These are phyloP conservation scores for Sesia apiformis DNA, from an alignment of 2,888 invertebrate genomes.

Conservation along the genomic window DNA sequence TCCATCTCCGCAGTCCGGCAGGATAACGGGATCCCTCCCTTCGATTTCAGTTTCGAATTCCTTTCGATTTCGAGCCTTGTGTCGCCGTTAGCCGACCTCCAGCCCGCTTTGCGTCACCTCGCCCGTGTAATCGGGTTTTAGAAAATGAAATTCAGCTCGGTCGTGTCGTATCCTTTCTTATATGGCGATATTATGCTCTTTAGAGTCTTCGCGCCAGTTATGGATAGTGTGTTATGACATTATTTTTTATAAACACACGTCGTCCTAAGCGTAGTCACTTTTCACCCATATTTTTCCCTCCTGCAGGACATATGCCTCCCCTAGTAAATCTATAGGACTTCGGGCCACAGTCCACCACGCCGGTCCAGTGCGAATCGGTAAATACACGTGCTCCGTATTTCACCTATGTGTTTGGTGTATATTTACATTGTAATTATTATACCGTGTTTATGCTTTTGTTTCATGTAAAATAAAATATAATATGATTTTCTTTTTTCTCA, in stretches of 20 bases:
- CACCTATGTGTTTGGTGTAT: too few species aligned
- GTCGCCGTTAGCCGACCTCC: constrained; percentile 54
- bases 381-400: too few species aligned
- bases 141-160: constrained; percentile 68
- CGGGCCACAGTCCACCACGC: too few species aligned
- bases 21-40: constrained; percentile 70
- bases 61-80: constrained; percentile 66
- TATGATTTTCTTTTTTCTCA: too few species aligned
- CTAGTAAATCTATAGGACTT: too few species aligned
- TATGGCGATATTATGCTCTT: constrained; percentile 52
- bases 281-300: too few species aligned
- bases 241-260: background rate
- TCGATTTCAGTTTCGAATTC: constrained; percentile 64
- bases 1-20: constrained; percentile 48
- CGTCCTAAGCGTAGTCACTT: background rate
- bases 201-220: constrained; percentile 20
- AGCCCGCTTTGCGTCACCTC: constrained; percentile 51
- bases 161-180: constrained; percentile 58
- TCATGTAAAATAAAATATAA: too few species aligned
- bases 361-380: too few species aligned
- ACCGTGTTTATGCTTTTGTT: too few species aligned
- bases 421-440: too few species aligned
- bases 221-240: background rate
- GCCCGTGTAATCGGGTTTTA: constrained; percentile 62
- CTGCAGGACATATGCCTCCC: too few species aligned